Evolutionary conservation across 2,113 vertebrate genomes (phyloP).

Genomic region (Lasiurus cinereus): DNA sequence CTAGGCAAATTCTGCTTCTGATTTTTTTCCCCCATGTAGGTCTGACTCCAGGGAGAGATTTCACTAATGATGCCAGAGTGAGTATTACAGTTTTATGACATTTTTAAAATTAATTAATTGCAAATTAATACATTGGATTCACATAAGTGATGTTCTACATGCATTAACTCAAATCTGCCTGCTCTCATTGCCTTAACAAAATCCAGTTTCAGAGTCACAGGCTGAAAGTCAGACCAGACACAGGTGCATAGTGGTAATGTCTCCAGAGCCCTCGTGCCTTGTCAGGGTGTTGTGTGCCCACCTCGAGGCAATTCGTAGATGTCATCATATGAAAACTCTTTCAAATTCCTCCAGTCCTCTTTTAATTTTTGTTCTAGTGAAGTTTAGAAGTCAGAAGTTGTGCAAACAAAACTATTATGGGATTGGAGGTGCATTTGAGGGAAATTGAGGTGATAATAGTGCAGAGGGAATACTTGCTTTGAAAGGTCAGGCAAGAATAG

Average conservation of each 20-base stretch:
- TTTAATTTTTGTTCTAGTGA: neutral
- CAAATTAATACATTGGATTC: neutral
- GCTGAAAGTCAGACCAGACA: neutral
- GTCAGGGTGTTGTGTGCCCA: neutral
- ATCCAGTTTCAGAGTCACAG: neutral
- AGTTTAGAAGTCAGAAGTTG: neutral
- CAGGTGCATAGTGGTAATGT: neutral
- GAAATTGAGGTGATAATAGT: neutral
- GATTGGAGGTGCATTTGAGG: neutral
- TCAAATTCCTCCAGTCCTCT: neutral
- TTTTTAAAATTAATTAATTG: neutral
- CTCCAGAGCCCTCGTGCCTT: neutral
- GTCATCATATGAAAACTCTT: neutral
- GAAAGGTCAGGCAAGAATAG: neutral
- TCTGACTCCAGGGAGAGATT: neutral
- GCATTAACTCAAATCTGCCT: neutral
- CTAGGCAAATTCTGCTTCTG: neutral
- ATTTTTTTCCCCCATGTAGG: neutral
- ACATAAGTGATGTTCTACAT: neutral
- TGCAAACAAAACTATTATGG: neutral
- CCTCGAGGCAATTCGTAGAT: neutral
- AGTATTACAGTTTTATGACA: neutral
- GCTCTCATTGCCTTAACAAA: neutral
- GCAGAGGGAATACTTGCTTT: neutral
- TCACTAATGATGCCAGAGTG: neutral